These are phyloP conservation scores for Andrena marginata DNA, from an alignment of 2,888 invertebrate genomes.

Conservation along the genomic window DNA sequence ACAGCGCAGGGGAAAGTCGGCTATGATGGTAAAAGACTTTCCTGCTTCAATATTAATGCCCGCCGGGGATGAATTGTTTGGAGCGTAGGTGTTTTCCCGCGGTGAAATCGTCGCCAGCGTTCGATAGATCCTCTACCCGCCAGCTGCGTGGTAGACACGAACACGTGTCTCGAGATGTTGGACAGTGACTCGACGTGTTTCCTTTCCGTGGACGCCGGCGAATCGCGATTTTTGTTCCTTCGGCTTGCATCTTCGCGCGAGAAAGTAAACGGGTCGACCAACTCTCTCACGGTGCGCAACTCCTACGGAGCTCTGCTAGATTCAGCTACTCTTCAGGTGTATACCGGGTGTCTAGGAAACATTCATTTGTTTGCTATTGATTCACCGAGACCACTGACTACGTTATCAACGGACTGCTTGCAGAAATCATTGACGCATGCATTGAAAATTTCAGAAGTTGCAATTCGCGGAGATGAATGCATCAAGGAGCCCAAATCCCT, in stretches of 20 bases:
- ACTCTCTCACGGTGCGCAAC: conserved; percentile 68
- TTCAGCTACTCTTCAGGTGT: conserved; percentile 7
- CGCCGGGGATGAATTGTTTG: conserved; percentile 20
- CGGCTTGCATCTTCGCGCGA: conserved; percentile 59
- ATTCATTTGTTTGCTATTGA: not conserved
- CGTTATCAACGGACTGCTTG: too few relatives aligned
- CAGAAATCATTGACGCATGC: too few relatives aligned
- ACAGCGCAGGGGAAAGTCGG: conserved; percentile 39
- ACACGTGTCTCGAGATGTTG: conserved; percentile 58
- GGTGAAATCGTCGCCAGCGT: conserved; percentile 55
- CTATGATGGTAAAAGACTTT: conserved; percentile 30
- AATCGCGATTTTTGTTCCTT: conserved; percentile 44
- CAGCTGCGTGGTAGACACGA: conserved; percentile 44
- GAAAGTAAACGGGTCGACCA: conserved; percentile 65
- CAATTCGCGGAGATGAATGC: too few relatives aligned
- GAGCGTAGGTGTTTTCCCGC: conserved; percentile 39
- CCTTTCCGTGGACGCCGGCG: conserved; percentile 40
- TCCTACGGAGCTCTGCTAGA: conserved; percentile 35
- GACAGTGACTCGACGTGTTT: conserved; percentile 57
- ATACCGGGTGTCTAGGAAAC: conserved; percentile 6
- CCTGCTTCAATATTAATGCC: conserved; percentile 15
- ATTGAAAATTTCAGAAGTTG: too few relatives aligned
- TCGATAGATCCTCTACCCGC: conserved; percentile 44
- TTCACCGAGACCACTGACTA: too few relatives aligned
- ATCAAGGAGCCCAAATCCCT: too few relatives aligned